Conservation (phyloP, 64 coral and sea anemone species). For the Exaiptasia diaphana region DNA sequence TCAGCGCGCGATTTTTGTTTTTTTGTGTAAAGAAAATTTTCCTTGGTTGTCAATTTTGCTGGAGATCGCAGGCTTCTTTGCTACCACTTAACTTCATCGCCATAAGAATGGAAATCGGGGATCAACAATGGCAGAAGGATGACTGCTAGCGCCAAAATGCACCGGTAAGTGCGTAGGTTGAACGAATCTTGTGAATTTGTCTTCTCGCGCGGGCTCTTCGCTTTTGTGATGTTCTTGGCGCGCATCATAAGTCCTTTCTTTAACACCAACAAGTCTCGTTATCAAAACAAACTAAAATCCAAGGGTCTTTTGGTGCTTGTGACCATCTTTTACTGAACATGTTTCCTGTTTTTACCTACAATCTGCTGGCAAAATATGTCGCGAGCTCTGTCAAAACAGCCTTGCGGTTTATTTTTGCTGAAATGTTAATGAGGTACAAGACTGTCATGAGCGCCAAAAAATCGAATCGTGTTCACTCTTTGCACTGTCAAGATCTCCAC, state of each 20-base stretch:
- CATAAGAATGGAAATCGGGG: constrained; percentile 70
- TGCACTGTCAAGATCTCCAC: constrained; percentile 76
- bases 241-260: constrained; percentile 9
- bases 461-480: constrained; percentile 70
- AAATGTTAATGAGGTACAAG: constrained; percentile 96
- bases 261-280: constrained; percentile 7
- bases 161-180: constrained; percentile 84
- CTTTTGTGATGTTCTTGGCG: constrained; percentile 59
- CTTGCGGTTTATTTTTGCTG: constrained; percentile 99
- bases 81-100: constrained; percentile 56
- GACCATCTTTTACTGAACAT: constrained; percentile 2
- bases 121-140: constrained; percentile 52
- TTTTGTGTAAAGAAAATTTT: constrained; percentile 95
- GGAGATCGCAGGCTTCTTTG: constrained; percentile 60
- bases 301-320: constrained; percentile 37
- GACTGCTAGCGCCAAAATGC: constrained; percentile 59
- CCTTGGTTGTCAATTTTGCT: constrained; percentile 56
- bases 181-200: constrained; percentile 75
- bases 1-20: constrained; percentile 99
- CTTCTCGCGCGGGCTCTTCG: constrained; percentile 48
- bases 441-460: constrained; percentile 70
- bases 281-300: constrained; percentile 67
- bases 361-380: constrained; percentile 68
- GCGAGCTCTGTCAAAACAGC: constrained; percentile 95
- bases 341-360: constrained; percentile 53